Evolutionary conservation across 2,888 invertebrate species (phyloP), one percentile per base, ranked within the genome.

Genomic region (Athalia rosae): DNA sequence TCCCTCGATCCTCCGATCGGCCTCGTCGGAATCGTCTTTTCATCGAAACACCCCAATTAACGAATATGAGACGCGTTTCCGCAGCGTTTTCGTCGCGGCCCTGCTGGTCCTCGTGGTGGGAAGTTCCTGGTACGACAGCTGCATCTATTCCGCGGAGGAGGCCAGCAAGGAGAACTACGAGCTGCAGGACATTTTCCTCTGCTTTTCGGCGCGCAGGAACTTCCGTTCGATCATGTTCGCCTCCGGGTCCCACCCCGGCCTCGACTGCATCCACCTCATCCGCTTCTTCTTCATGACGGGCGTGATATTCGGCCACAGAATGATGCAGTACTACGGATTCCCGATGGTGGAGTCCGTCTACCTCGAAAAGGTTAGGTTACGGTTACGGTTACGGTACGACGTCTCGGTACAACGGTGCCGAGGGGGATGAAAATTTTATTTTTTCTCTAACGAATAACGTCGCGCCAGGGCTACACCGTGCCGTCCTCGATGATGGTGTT

Each of bases 141-240:
- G 71, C 53, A 13, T 67, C 59, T 62, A 77, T 28, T 50, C 45
- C 28, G 76, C 53, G 1, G 73, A 76, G n/a, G 62, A 76, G 3
- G 77, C 67, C 2, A 45, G 59, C 48, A 47, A 62, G 6, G 64
- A 64, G 41, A 71, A 78, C 28, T 28, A 28, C 43, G 62, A 28
- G 5, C 48, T 47, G 8, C 50, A 73, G n/a, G 82, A 85, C 59
- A 45, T 87, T 3, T 56, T 87, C 4, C 79, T 84, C 11, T 88
- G 86, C 67, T 87, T 87, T 76, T 87, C 88, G 11, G 84, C 84
- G 0, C 80, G 80, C 41, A 81, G 84, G 9, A 87, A 85, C 79
- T 79, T 83, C 4, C 82, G 80, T n/a, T 81, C 82, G 4, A 80
- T 87, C 6, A 82, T 84, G 59, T 78, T 79, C 28, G 59, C 79